phyloP scores from a whole-genome alignment of 1,140 invertebrate species.

The Ladona fulva region DNA sequence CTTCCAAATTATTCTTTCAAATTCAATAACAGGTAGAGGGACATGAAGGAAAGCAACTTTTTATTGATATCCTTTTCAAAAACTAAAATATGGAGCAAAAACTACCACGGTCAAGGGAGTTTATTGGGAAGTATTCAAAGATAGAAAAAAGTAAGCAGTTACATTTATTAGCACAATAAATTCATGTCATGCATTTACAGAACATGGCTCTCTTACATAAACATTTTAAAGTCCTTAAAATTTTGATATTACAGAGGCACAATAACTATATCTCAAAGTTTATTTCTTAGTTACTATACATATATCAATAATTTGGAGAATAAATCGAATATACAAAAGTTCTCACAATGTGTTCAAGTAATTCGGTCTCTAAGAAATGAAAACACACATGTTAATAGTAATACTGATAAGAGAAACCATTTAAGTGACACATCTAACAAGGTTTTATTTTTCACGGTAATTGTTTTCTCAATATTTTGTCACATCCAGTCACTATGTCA shows the following conservation, averaged over 20 bases:
- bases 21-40: too few species aligned
- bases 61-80: too few species aligned
- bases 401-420: conserved; percentile 17
- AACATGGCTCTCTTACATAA: background rate
- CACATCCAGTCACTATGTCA: too few species aligned
- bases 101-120: background rate
- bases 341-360: background rate
- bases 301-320: background rate
- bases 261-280: background rate
- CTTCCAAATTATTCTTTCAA: too few species aligned
- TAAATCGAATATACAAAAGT: background rate
- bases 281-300: background rate
- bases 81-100: background rate
- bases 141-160: background rate
- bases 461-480: conserved; percentile 25
- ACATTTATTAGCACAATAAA: background rate
- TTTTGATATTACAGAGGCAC: background rate
- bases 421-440: conserved; percentile 11
- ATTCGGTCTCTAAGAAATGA: conserved; percentile 25
- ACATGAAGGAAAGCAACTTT: too few species aligned
- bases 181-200: conserved; percentile 9
- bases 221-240: background rate
- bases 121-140: background rate
- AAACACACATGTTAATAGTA: conserved; percentile 22
- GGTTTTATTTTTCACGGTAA: conserved; percentile 19